These are phyloP conservation scores for Sympetrum striolatum DNA, from an alignment of 2,888 invertebrate genomes.

Conservation along the genomic window DNA sequence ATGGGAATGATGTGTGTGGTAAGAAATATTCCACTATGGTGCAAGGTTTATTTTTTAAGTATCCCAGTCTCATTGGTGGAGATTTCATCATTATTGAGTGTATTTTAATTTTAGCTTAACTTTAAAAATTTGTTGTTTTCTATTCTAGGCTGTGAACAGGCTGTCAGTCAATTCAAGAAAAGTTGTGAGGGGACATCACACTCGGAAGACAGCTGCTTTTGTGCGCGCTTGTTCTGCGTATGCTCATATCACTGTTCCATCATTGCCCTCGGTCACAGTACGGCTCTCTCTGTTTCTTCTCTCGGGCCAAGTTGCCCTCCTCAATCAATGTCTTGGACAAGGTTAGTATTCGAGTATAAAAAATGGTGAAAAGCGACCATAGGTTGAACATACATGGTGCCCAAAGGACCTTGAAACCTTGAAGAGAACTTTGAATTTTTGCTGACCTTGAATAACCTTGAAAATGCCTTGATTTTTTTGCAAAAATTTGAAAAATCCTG, in stretches of 20 bases:
- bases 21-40: too few species aligned
- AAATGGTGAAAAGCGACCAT: not conserved
- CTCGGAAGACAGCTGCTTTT: conserved; percentile 82
- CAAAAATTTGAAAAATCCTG: too few species aligned
- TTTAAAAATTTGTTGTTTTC: conserved; percentile 19
- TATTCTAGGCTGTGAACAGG: conserved; percentile 77
- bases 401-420: too few species aligned
- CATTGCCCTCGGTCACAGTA: conserved; percentile 79
- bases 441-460: too few species aligned
- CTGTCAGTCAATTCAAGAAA: conserved; percentile 73
- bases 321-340: conserved; percentile 91
- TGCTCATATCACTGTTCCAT: conserved; percentile 96
- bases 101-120: too few species aligned
- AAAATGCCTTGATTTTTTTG: too few species aligned
- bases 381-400: too few species aligned
- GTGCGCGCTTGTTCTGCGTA: conserved; percentile 95
- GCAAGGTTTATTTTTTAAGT: too few species aligned
- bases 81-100: too few species aligned
- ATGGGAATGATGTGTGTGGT: too few species aligned
- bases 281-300: conserved; percentile 85
- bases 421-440: too few species aligned
- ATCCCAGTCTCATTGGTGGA: too few species aligned
- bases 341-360: conserved; percentile 61
- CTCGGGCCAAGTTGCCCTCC: conserved; percentile 86
- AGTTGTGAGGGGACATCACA: conserved; percentile 77